A percentile compares a stretch with the other conserved stretches of the same genome.
Conservation (phyloP, 2,797 vertebrate genomes). For the Anguilla marmorata region DNA sequence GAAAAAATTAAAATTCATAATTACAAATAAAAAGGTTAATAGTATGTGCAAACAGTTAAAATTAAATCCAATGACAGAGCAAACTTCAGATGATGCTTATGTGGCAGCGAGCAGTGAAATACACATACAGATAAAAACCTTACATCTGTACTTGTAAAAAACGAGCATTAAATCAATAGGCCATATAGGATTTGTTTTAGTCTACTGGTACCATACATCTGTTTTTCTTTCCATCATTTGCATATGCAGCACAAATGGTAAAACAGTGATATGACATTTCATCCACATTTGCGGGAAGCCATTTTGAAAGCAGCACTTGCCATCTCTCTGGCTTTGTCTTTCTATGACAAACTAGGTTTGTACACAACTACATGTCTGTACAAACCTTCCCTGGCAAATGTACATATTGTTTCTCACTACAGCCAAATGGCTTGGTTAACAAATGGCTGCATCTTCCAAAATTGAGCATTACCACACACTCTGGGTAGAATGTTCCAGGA, state of each 20-base stretch:
- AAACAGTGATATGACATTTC: background rate
- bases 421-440: background rate
- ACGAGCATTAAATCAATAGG: background rate
- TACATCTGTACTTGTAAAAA: background rate
- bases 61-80: background rate
- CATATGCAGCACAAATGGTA: background rate
- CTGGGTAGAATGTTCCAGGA: background rate
- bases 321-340: conserved; percentile 8
- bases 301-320: background rate
- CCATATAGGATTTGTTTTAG: background rate
- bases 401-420: background rate
- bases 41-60: background rate
- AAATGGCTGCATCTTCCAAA: background rate
- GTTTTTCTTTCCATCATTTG: background rate
- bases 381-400: background rate
- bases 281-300: background rate
- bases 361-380: background rate
- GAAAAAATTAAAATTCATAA: background rate
- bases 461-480: background rate
- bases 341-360: background rate
- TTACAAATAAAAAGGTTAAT: background rate
- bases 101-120: background rate
- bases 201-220: background rate
- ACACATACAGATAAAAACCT: background rate
- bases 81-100: background rate